A percentile compares a stretch with the other conserved stretches of the same genome.
Evolutionary conservation across 2,113 vertebrate genomes (phyloP).

Genomic region (Megaptera novaeangliae): DNA sequence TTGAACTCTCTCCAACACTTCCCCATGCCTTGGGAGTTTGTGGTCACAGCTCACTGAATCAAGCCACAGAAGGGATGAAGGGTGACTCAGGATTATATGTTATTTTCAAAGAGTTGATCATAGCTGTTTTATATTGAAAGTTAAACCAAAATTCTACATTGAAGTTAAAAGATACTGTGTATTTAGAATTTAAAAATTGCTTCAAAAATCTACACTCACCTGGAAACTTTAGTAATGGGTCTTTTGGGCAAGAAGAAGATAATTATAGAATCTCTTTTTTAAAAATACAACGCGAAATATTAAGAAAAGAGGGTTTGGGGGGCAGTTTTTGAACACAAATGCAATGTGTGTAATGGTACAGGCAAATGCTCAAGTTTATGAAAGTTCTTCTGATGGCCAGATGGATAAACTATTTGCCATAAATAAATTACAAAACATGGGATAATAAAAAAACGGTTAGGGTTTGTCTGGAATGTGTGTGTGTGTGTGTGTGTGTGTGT

Average conservation of each 20-base stretch:
- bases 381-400: background rate
- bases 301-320: background rate
- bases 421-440: constrained; percentile 2
- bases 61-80: background rate
- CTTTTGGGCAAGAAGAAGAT: background rate
- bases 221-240: background rate
- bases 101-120: background rate
- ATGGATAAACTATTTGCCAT: background rate
- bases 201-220: constrained; percentile 30
- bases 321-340: background rate
- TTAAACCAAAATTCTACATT: constrained; percentile 20
- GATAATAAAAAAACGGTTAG: background rate
- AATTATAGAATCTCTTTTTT: background rate
- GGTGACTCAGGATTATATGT: background rate
- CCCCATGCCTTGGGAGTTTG: background rate
- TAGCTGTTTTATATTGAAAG: background rate
- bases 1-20: background rate
- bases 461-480: background rate
- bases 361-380: background rate
- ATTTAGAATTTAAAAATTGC: constrained; percentile 39
- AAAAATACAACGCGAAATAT: background rate
- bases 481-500: background rate
- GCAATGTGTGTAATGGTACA: background rate
- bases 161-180: constrained; percentile 37
- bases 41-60: constrained; percentile 1